Percentiles rank a stretch among this genome's conserved stretches.
Evolutionary conservation across 2,113 vertebrate species (phyloP).

Genomic region (Empidonax traillii): DNA sequence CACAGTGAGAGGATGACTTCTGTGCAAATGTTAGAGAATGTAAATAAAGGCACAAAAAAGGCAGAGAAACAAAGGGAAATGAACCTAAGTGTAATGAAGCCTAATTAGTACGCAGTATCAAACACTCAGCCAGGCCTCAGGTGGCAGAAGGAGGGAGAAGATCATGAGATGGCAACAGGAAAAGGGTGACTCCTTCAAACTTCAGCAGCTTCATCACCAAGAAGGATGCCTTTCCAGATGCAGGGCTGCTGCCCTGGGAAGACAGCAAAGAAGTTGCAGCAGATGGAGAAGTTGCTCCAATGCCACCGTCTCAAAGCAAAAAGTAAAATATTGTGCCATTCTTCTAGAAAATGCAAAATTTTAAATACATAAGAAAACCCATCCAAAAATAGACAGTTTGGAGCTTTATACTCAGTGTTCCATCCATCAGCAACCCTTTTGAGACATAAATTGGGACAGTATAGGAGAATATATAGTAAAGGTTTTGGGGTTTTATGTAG

Average conservation of each 20-base stretch:
- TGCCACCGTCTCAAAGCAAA: background rate
- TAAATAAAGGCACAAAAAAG: background rate
- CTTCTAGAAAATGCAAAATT: background rate
- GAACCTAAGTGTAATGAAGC: background rate
- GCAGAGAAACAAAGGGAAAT: background rate
- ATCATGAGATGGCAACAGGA: fast-evolving
- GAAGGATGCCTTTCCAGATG: background rate
- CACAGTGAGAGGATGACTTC: fast-evolving
- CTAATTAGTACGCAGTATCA: background rate
- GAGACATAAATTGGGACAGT: background rate
- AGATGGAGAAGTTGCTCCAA: background rate
- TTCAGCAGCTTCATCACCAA: background rate
- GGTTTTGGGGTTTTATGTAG: background rate
- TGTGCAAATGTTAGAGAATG: background rate
- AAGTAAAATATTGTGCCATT: background rate
- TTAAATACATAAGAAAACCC: background rate
- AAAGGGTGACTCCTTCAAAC: fast-evolving
- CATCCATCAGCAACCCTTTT: background rate
- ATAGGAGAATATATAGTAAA: background rate
- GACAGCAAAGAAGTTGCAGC: background rate
- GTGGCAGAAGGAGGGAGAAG: background rate
- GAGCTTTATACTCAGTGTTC: background rate
- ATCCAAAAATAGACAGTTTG: background rate
- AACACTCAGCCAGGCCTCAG: background rate
- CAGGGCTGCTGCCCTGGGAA: background rate